Evolutionary conservation across 92 coral and sea anemone genomes (phyloP).

Genomic region (Parazoanthus darwini): DNA sequence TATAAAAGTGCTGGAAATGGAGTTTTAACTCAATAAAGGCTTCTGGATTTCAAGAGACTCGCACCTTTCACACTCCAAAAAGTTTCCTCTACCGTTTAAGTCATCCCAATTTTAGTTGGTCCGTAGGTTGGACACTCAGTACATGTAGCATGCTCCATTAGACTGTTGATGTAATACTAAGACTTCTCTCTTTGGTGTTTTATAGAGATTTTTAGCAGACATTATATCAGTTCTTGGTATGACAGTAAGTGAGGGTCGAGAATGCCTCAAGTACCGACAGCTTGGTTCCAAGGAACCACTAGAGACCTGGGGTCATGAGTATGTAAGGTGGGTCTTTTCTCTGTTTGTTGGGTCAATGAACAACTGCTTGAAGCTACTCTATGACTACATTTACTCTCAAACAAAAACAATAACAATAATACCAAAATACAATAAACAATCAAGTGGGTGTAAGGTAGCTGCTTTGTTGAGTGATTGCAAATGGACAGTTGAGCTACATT

Average conservation of each 20-base stretch:
- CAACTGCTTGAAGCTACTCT: not conserved
- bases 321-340: constrained; percentile 78
- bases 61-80: too few species aligned
- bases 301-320: constrained; percentile 99
- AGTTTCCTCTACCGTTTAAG: too few species aligned
- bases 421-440: too few species aligned
- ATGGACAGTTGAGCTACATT: too few species aligned
- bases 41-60: too few species aligned
- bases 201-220: constrained; percentile 87
- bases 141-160: not conserved
- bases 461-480: too few species aligned
- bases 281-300: constrained; percentile 87
- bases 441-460: too few species aligned
- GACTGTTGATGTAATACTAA: not conserved
- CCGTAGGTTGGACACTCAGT: too few species aligned
- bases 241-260: constrained; percentile 90
- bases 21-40: too few species aligned
- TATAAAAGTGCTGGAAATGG: too few species aligned
- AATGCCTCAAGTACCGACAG: constrained; percentile 91
- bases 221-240: constrained; percentile 93
- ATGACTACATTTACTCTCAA: not conserved
- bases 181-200: not conserved
- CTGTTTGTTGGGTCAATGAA: not conserved
- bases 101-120: too few species aligned
- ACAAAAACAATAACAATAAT: not conserved